These are phyloP conservation scores for Merops nubicus DNA, from an alignment of 2,113 vertebrate species.

Conservation along the genomic window DNA sequence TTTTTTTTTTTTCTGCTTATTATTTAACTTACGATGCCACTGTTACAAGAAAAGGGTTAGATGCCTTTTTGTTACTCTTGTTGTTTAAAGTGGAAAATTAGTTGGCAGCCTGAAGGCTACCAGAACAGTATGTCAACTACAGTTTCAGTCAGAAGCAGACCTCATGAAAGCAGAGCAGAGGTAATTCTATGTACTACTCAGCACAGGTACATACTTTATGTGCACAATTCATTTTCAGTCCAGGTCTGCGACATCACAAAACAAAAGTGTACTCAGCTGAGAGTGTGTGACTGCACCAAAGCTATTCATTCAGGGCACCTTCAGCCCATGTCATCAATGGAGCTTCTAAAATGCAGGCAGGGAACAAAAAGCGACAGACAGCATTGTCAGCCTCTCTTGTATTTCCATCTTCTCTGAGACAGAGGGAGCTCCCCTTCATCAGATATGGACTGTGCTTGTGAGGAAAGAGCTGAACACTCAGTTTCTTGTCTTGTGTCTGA, in stretches of 20 bases:
- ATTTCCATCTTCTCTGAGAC: not conserved
- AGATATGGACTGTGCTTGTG: not conserved
- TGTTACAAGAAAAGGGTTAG: not conserved
- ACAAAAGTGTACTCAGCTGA: not conserved
- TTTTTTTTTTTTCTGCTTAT: not conserved
- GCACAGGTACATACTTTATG: not conserved
- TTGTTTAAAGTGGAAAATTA: not conserved
- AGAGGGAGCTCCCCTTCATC: not conserved
- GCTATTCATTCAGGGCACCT: not conserved
- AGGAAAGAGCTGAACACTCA: not conserved
- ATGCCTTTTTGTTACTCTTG: not conserved
- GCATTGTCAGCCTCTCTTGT: not conserved
- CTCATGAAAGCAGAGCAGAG: not conserved
- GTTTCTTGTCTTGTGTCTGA: not conserved
- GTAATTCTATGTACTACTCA: not conserved
- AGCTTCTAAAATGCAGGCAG: not conserved
- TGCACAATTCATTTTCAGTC: not conserved
- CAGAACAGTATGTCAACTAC: not conserved
- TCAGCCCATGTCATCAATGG: not conserved
- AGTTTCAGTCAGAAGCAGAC: not conserved
- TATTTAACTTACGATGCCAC: rapidly evolving
- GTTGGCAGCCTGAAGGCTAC: not conserved
- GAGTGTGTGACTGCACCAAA: not conserved
- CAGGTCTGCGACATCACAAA: not conserved
- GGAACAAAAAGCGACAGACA: not conserved